These are phyloP conservation scores for Helobdella robusta DNA, from an alignment of 2,888 invertebrate species.

Conservation along the genomic window DNA sequence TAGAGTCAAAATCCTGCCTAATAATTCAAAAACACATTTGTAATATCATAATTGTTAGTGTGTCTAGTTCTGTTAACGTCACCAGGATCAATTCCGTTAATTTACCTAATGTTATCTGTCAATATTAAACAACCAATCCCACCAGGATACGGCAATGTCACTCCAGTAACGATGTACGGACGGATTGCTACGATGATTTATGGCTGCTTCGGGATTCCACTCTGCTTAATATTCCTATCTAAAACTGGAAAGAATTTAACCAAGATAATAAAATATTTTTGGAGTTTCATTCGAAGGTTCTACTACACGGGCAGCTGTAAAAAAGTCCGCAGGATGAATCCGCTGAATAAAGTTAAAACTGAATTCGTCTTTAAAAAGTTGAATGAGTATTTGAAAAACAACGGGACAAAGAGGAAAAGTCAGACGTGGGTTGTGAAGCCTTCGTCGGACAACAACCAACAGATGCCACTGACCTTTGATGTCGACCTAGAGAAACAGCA, in stretches of 20 bases:
- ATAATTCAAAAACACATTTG: too few species aligned
- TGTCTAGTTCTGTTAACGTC: too few species aligned
- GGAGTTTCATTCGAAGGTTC: conserved; percentile 54
- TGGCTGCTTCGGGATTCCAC: conserved; percentile 85
- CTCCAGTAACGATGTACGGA: conserved; percentile 76
- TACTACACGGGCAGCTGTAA: conserved; percentile 72
- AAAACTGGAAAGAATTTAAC: conserved; percentile 82
- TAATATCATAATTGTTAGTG: too few species aligned
- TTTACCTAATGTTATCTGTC: background rate
- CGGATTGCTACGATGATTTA: conserved; percentile 80
- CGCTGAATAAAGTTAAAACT: conserved; percentile 14
- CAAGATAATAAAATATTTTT: conserved; percentile 75
- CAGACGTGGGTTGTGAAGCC: background rate
- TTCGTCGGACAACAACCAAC: conserved; percentile 4
- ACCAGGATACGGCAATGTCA: conserved; percentile 89
- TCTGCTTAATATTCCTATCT: conserved; percentile 83
- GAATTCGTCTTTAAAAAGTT: background rate
- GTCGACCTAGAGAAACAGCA: background rate
- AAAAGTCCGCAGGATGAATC: conserved; percentile 51
- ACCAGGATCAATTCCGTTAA: background rate
- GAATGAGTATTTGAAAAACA: conserved; percentile 7
- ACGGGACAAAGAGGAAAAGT: background rate
- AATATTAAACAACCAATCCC: conserved; percentile 7
- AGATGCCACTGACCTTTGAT: background rate
- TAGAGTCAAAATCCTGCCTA: too few species aligned